Evolutionary conservation across 2,113 vertebrate genomes (phyloP), one percentile per base, ranked within the genome.

Genomic region (Psophia crepitans): DNA sequence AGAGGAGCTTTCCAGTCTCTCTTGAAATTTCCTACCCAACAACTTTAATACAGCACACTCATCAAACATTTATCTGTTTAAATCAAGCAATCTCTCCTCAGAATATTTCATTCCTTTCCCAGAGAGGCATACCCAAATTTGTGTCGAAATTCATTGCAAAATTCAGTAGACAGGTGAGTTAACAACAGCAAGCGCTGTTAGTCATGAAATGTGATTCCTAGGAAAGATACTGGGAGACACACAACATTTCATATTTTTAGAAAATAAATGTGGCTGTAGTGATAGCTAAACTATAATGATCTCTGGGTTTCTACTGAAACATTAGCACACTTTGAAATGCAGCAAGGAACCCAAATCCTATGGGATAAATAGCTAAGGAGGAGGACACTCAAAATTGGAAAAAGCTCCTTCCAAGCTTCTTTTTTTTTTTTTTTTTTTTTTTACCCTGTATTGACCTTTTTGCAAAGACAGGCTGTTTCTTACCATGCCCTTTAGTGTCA

Each of bases 401-500:
- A 92, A 86, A 74, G 16, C 44, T 87, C 81, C 82, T 91, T 96
- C 84, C 91, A 96, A 93, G 79, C 8, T 77, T 56, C 61, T 75
- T 83, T 44, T 33, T 56, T 64, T 75, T 83, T 44, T 33, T 23
- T 49, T 58, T 85, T 44, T 84, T 33, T 51, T 76, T 74, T 87
- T 87, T 91, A 80, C 95, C 93, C 92, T 46, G 35, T 92, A 91
- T 96, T 97, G 90, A 97, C 97, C 95, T 96, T 94, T 70, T 57
- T 94, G 96, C 96, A 98, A 95, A 94, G 92, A 96, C 93, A 96
- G 87, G 87, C 93, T 98, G 95, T 98, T 98, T 97, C 98, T 99
- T 98, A 99, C 99, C 99, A 98, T 99, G 98, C 99, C 99, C 96
- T 99, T 99, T 82, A 99, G 97, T 93, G 98, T 98, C 95, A 99